Conservation (phyloP, 1,140 invertebrate species). For the Anadara kagoshimensis region DNA sequence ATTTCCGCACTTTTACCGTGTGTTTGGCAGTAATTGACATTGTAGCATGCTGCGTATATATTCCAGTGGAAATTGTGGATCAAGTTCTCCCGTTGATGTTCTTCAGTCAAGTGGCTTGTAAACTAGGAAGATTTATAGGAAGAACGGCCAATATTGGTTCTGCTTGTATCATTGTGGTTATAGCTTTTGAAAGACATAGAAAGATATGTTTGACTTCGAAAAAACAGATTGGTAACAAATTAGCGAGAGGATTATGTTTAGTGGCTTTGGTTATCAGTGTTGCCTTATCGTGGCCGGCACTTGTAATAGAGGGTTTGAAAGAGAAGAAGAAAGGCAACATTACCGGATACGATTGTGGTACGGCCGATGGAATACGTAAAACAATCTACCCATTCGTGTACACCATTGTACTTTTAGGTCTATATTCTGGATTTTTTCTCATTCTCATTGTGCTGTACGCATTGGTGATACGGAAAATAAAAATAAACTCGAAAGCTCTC, state of each 20-base stretch:
- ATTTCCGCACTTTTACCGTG: conserved; percentile 12
- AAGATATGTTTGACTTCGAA: conserved; percentile 21
- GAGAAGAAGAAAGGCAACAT: conserved; percentile 7
- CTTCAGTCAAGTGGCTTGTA: conserved; percentile 15
- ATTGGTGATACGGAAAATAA: conserved; percentile 1
- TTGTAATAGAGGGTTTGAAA: conserved; percentile 4
- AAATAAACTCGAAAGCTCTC: conserved; percentile 2
- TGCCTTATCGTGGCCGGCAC: conserved; percentile 20
- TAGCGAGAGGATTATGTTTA: neutral
- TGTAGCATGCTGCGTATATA: conserved; percentile 23
- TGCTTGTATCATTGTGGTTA: conserved; percentile 16
- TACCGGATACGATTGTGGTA: conserved; percentile 23
- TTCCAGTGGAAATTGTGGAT: conserved; percentile 28
- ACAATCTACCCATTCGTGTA: conserved; percentile 21
- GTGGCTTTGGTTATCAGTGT: conserved; percentile 15
- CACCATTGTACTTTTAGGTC: neutral
- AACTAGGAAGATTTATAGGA: conserved; percentile 14
- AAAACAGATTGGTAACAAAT: neutral
- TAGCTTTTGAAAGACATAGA: conserved; percentile 23
- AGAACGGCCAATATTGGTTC: conserved; percentile 21
- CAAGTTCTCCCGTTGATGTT: conserved; percentile 22
- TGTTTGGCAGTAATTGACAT: conserved; percentile 21
- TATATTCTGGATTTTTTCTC: neutral
- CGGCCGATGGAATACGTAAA: conserved; percentile 7
- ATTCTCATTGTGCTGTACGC: conserved; percentile 5